Evolutionary conservation across 2,113 vertebrate genomes (phyloP).

Genomic region (Seriola aureovittata): DNA sequence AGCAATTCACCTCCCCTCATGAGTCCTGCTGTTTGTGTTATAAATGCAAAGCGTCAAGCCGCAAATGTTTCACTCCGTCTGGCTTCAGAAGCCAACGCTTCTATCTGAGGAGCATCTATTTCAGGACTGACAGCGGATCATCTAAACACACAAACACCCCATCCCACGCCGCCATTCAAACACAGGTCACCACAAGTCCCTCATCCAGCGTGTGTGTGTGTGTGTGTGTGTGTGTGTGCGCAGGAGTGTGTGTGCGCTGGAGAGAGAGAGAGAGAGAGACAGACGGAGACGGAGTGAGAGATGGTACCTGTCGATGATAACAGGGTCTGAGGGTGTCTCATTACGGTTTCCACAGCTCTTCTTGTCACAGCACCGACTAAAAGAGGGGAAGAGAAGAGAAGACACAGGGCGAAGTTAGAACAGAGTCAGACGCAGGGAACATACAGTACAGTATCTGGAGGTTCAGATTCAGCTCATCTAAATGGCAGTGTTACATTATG

Average conservation of each 20-base stretch:
- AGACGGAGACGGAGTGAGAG: slow-evolving; percentile 37
- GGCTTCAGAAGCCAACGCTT: slow-evolving; percentile 16
- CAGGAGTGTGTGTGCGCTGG: neutral
- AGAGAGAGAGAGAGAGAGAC: neutral
- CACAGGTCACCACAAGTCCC: slow-evolving; percentile 42
- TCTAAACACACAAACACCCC: slow-evolving; percentile 53
- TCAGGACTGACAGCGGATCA: slow-evolving; percentile 55
- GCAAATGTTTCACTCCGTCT: slow-evolving; percentile 6
- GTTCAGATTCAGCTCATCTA: slow-evolving; percentile 33
- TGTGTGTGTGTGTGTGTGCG: slow-evolving; percentile 17
- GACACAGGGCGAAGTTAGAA: slow-evolving; percentile 44
- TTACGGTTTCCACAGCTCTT: slow-evolving; percentile 99
- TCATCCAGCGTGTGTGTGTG: neutral
- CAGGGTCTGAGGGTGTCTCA: slow-evolving; percentile 96
- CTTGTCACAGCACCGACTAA: slow-evolving; percentile 96
- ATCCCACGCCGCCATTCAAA: slow-evolving; percentile 39
- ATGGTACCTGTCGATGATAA: slow-evolving; percentile 97
- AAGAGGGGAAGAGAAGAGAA: slow-evolving; percentile 48
- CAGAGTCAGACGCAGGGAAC: slow-evolving; percentile 33
- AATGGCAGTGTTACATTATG: slow-evolving; percentile 32
- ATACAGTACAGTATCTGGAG: slow-evolving; percentile 32
- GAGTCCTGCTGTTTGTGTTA: slow-evolving; percentile 19
- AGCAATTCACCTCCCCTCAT: neutral
- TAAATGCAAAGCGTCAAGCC: slow-evolving; percentile 15
- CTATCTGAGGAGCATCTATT: slow-evolving; percentile 37